Conservation (phyloP, 1,140 invertebrate species). For the Sycophaga agraensis region DNA sequence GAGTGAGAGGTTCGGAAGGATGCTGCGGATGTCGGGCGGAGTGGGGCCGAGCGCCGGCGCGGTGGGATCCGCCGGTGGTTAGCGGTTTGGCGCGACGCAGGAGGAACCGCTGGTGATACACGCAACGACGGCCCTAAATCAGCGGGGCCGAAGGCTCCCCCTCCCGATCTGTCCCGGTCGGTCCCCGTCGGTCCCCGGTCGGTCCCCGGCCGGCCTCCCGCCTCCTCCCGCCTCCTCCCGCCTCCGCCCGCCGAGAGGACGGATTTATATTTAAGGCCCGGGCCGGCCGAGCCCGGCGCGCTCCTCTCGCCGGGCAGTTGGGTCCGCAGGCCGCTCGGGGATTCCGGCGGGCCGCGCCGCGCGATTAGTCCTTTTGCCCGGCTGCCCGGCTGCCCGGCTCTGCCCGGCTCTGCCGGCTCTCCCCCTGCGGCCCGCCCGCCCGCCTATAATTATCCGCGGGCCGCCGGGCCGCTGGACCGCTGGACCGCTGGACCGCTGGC, state of each 20-base stretch:
- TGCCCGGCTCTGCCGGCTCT: not conserved
- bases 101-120: slow-evolving; percentile 41
- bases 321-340: slow-evolving; percentile 39
- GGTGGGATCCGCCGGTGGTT: not conserved
- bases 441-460: slow-evolving; percentile 18
- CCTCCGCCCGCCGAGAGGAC: slow-evolving; percentile 35
- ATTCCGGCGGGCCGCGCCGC: slow-evolving; percentile 38
- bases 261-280: slow-evolving; percentile 49
- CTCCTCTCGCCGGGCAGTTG: slow-evolving; percentile 16
- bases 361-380: not conserved
- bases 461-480: too few species aligned
- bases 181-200: slow-evolving; percentile 35
- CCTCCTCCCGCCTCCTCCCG: not conserved
- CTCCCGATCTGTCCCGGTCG: not conserved
- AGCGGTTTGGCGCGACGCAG: too few species aligned
- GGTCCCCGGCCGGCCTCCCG: not conserved
- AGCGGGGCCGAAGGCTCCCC: slow-evolving; percentile 30
- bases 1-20: too few species aligned
- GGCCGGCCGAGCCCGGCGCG: slow-evolving; percentile 5
- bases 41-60: too few species aligned
- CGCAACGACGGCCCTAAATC: slow-evolving; percentile 48
- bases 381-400: not conserved
- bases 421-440: not conserved
- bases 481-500: too few species aligned
- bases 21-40: too few species aligned